Evolutionary conservation across 2,113 vertebrate species (phyloP), one percentile per base, ranked within the genome.

Genomic region (Castor canadensis): DNA sequence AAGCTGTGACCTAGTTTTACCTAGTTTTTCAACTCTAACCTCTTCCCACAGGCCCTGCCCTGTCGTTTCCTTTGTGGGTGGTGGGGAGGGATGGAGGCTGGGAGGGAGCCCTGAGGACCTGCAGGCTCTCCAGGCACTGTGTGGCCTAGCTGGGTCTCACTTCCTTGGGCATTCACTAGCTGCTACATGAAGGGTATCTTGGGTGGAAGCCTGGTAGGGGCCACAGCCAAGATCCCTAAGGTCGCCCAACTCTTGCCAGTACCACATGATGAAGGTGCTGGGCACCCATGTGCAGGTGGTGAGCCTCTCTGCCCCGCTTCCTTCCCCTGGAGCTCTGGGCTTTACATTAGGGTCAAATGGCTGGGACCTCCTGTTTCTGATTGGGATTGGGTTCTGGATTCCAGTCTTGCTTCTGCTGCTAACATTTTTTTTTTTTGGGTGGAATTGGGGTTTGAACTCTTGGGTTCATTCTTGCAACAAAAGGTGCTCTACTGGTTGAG

Each of bases 1-100:
- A 22, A 7, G 96, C 88, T 7, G 77, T 96, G 96, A 96, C 96
- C 95, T 69, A 66, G 69, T 66, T 89, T 66, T 35, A 96, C 96
- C 95, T 69, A 66, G 69, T 66, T 89, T 66, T 35, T 79, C 92
- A 69, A 43, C 87, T 45, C 49, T n/a, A 7, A 75, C 93, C 87
- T 60, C 73, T 56, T 62, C 35, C 22, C 0, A 6, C 52, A 17
- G 73, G 89, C 24, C 7, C 0, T 0, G 49, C 73, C 73, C 81
- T 56, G 49, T 73, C 89, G 71, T 93, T 58, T 80, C 20, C 76
- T 13, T 60, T 6, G 32, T 0, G 84, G 88, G 54, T 40, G 35
- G 1, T 2, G n/a, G 30, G 1, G 2, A 20, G 35, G 24, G 26
- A 0, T 1, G 0, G 4, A 43, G 24, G 64, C 38, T 45, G 35